Evolutionary conservation across 2,888 invertebrate species (phyloP).

Genomic region (Aleiodes alternator): DNA sequence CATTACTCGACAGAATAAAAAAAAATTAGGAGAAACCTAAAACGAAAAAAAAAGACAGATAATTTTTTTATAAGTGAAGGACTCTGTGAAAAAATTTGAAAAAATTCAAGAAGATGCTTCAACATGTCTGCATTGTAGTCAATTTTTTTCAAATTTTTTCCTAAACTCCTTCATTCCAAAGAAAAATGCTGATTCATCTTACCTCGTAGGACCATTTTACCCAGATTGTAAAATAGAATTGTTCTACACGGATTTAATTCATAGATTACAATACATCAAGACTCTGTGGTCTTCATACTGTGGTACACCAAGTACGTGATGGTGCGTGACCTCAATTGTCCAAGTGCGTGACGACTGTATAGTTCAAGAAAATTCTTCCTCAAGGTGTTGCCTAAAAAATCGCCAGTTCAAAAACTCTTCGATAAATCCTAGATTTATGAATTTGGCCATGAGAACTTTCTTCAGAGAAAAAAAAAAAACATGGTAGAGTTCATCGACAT

Average conservation of each 20-base stretch:
- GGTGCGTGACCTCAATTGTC: slow-evolving; percentile 52
- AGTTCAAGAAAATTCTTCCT: slow-evolving; percentile 37
- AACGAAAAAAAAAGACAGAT: too few relatives aligned
- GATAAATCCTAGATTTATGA: neutral
- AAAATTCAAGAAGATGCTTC: too few relatives aligned
- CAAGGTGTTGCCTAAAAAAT: neutral
- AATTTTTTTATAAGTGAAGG: neutral
- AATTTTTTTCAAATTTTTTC: neutral
- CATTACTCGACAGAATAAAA: neutral
- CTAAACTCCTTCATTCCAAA: too few relatives aligned
- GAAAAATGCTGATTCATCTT: neutral
- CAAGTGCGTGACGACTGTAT: neutral
- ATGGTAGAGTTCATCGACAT: slow-evolving; percentile 32
- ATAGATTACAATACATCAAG: slow-evolving; percentile 15
- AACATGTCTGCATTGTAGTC: neutral
- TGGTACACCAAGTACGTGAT: slow-evolving; percentile 48
- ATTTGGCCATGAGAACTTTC: neutral
- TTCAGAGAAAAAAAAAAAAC: neutral
- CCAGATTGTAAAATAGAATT: slow-evolving; percentile 9
- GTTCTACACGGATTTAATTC: neutral
- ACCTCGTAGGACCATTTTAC: slow-evolving; percentile 16
- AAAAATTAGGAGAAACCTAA: neutral
- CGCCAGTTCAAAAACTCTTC: neutral
- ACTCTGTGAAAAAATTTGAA: neutral
- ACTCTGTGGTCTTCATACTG: slow-evolving; percentile 20